These are phyloP conservation scores for Myotis myotis DNA, from an alignment of 2,797 vertebrate species.

Conservation along the genomic window DNA sequence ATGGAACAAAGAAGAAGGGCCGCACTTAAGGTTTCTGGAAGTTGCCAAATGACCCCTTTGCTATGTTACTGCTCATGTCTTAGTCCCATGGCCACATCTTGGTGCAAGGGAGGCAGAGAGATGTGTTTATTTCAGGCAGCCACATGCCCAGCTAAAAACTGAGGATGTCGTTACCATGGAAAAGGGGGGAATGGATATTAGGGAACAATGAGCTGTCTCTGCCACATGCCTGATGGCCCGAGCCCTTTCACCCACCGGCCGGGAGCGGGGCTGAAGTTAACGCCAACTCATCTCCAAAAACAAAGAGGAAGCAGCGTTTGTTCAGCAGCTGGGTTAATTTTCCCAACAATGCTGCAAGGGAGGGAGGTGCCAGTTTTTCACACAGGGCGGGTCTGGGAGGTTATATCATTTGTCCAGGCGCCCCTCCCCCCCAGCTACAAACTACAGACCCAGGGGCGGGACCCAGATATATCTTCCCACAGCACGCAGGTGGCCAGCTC, in stretches of 20 bases:
- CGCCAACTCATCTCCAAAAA: neutral
- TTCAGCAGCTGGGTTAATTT: neutral
- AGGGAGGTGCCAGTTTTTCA: neutral
- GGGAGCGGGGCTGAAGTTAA: neutral
- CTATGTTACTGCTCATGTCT: neutral
- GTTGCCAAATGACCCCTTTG: neutral
- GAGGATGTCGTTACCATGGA: neutral
- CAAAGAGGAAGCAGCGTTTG: neutral
- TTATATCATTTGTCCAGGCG: neutral
- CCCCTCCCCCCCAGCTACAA: neutral
- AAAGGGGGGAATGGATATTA: neutral
- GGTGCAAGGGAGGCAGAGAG: neutral
- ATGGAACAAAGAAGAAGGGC: neutral
- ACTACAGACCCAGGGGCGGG: neutral
- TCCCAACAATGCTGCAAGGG: neutral
- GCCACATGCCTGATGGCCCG: neutral
- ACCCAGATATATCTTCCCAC: neutral
- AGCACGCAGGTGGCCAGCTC: neutral
- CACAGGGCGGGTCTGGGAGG: neutral
- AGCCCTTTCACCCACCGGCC: no score
- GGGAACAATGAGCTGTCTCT: neutral
- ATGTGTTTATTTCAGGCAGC: neutral
- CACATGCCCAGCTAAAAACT: neutral
- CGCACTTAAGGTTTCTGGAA: neutral
- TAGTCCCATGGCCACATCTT: neutral